Evolutionary conservation across 2,888 invertebrate genomes (phyloP), one percentile per base, ranked within the genome.

Genomic region (Caenorhabditis macrosperma): DNA sequence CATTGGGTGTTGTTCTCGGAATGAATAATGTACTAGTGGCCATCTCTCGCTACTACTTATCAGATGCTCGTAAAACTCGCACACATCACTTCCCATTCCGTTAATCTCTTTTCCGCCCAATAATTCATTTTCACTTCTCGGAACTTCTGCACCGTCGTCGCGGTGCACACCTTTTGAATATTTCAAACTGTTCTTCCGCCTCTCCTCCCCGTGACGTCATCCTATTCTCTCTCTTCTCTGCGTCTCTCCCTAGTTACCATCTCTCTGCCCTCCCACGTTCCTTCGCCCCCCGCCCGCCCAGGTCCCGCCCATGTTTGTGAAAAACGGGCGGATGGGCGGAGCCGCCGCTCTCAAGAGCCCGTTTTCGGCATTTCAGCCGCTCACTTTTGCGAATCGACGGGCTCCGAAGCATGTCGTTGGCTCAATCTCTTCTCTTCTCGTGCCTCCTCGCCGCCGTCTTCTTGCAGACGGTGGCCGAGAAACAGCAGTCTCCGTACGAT

Each of bases 171-270:
- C 46, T 48, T 20, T 12, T 64, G 30, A 60, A 60, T 64, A 60
- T 57, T 57, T 64, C 59, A 54, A 48, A 48, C 61, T 48, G 30
- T 30, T 28, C 20, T 38, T 41, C 50, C 28, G 57, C 35, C 17
- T 35, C 33, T 17, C 12, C 26, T 20, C 55, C 17, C 28, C 46
- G 22, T 52, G 52, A 30, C 22, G 41, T 46, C 46, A 26, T 46
- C 55, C 9, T n/a, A n/a, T n/a, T n/a, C n/a, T n/a, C 24, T 10
- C 38, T 12, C 44, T 20, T 44, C 44, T 44, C 48, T 52, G 15
- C 52, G 28, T 52, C 52, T 52, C 35, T n/a, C 69, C 69, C 2
- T 69, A 54, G 69, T 69, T 44, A 69, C 68, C 59, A 33, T 69
- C n/a, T 30, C 64, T 35, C 26, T 41, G 26, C 4, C 20, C 28